Evolutionary conservation across 2,113 vertebrate species (phyloP).

Genomic region (Salvelinus namaycush): DNA sequence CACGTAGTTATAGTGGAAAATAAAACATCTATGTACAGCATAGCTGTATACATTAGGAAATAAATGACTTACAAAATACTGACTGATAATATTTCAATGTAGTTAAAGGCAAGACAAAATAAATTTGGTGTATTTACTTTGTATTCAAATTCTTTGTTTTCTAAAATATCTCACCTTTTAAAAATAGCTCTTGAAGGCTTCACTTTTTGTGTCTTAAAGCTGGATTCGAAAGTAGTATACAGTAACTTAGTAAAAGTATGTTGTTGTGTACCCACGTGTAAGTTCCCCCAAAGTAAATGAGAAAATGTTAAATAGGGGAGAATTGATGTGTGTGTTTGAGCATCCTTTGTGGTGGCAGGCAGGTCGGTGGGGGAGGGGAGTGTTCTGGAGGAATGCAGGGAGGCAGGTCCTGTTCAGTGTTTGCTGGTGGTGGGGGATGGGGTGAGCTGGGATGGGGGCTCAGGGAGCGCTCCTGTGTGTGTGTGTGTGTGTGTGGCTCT

Average conservation of each 20-base stretch:
- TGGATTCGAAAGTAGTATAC: slow-evolving; percentile 35
- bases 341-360: slow-evolving; percentile 71
- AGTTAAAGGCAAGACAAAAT: no score
- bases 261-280: slow-evolving; percentile 38
- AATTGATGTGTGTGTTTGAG: slow-evolving; percentile 31
- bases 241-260: background rate
- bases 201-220: slow-evolving; percentile 20
- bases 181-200: background rate
- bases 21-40: no score
- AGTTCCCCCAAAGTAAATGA: slow-evolving; percentile 20
- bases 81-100: no score
- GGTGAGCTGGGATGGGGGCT: slow-evolving; percentile 52
- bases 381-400: slow-evolving; percentile 82
- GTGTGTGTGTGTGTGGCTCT: slow-evolving; percentile 14
- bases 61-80: no score
- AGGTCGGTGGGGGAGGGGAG: slow-evolving; percentile 75
- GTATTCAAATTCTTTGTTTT: background rate
- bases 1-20: no score
- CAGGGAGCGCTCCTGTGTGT: slow-evolving; percentile 59
- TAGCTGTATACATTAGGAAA: no score
- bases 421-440: slow-evolving; percentile 49
- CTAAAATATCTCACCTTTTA: background rate
- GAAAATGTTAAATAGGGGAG: no score
- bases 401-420: slow-evolving; percentile 74
- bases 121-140: no score